Evolutionary conservation across 2,888 invertebrate species (phyloP), one percentile per base, ranked within the genome.

Genomic region (Leptinotarsa rubiginosa): DNA sequence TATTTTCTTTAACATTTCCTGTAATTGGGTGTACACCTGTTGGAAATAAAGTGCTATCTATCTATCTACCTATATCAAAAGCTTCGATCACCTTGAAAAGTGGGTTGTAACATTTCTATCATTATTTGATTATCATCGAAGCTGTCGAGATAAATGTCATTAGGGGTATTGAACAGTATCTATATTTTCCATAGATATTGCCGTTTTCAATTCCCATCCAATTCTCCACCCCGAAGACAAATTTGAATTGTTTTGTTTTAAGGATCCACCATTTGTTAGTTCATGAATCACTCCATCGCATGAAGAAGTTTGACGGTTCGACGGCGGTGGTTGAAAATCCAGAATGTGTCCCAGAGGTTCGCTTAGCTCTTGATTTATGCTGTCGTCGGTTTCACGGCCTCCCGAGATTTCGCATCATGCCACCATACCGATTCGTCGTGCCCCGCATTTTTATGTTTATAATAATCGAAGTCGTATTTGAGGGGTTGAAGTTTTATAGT

Each of bases 281-380:
- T 82, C 82, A 83, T 84, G 85, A 85, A 85, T 85, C 84, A 84
- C 82, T 80, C 4, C 47, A 22, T 22, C 20, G 22, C 22, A 54
- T 54, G 31, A 67, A 52, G 52, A 67, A 67, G 52, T 75, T 73
- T 66, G 75, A 71, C 75, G 73, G 62, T 31, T 31, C 15, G 22
- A 13, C 56, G 22, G 59, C 62, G 70, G 72, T 68, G 70, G 72
- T 68, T 70, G 76, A 76, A 76, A 65, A 72, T 74, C 73, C 76
- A 81, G 83, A 84, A 85, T 84, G 83, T 78, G 81, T 83, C 84
- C 85, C 82, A 75, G 59, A 80, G 84, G 84, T 78, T 80, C 84
- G 83, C 84, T 85, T 83, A 84, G 81, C 81, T 80, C 78, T 79
- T 82, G 82, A 83, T 84, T 83, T 82, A 84, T 83, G 73, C 79